phyloP scores from a whole-genome alignment of 1,140 invertebrate species.

The Cotesia typhae region DNA sequence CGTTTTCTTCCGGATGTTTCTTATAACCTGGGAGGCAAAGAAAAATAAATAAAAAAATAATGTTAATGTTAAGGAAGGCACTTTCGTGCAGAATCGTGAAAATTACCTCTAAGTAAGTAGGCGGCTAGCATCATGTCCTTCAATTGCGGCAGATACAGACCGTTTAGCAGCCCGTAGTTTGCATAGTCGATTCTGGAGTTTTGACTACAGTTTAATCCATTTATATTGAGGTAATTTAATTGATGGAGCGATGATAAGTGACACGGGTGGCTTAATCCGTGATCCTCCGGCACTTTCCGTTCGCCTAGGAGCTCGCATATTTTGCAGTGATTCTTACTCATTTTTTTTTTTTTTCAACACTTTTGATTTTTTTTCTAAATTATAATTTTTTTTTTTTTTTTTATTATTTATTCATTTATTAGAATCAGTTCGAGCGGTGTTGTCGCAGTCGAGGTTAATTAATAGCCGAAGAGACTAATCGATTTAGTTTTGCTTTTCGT shows the following conservation, averaged over 20 bases:
- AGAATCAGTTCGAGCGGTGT: background rate
- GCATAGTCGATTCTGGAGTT: conserved; percentile 57
- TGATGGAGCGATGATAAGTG: conserved; percentile 57
- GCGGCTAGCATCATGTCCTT: conserved; percentile 69
- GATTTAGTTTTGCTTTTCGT: no score
- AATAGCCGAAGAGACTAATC: no score
- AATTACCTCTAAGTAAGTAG: conserved; percentile 68
- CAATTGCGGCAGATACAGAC: conserved; percentile 64
- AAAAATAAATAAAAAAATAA: no score
- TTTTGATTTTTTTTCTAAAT: background rate
- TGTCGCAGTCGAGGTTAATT: no score
- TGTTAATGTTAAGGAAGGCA: conserved; percentile 18
- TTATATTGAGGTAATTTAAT: conserved; percentile 51
- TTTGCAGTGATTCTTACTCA: conserved; percentile 65
- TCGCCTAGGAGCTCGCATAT: conserved; percentile 65
- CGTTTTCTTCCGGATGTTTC: background rate
- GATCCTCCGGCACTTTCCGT: conserved; percentile 52
- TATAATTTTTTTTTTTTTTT: no score
- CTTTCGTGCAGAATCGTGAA: conserved; percentile 22
- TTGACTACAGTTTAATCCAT: conserved; percentile 49
- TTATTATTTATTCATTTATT: background rate
- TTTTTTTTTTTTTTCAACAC: conserved; percentile 37
- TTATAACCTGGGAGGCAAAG: no score
- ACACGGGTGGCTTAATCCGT: conserved; percentile 60
- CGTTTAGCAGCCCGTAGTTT: conserved; percentile 57